Conservation (phyloP, 2,797 vertebrate genomes). For the Tokudaia muenninki region DNA sequence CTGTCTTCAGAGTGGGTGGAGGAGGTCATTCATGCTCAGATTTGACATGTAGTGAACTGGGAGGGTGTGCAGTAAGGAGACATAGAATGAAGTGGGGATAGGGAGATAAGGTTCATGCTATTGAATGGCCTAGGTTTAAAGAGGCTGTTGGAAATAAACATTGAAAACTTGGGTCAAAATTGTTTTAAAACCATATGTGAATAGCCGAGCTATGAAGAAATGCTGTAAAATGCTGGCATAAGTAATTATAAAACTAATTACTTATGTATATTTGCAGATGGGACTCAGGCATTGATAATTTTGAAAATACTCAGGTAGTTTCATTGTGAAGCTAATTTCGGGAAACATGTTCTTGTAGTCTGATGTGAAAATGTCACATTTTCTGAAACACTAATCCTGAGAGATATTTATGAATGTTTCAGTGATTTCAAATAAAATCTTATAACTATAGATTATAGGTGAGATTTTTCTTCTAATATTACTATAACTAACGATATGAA, state of each 20-base stretch:
- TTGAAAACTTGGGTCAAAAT: background rate
- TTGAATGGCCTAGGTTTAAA: background rate
- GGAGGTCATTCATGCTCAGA: conserved; percentile 25
- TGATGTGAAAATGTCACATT: conserved; percentile 32
- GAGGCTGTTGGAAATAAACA: background rate
- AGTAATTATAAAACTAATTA: background rate
- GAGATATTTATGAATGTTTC: conserved; percentile 38
- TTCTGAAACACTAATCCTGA: conserved; percentile 9
- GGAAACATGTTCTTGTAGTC: background rate
- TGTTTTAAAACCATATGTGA: background rate
- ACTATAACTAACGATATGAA: background rate
- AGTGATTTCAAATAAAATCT: background rate
- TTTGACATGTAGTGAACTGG: background rate
- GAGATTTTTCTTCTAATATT: background rate
- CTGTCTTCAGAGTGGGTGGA: background rate
- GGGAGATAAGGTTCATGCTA: background rate
- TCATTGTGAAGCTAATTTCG: background rate
- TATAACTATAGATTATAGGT: background rate
- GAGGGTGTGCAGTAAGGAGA: background rate
- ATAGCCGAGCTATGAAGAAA: background rate
- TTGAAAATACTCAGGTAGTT: conserved; percentile 24
- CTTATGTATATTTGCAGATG: background rate
- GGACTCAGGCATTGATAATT: background rate
- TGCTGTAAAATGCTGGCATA: background rate
- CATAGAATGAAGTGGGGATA: background rate